Conservation (phyloP, 2,797 vertebrate genomes). For the Xenopus petersii region DNA sequence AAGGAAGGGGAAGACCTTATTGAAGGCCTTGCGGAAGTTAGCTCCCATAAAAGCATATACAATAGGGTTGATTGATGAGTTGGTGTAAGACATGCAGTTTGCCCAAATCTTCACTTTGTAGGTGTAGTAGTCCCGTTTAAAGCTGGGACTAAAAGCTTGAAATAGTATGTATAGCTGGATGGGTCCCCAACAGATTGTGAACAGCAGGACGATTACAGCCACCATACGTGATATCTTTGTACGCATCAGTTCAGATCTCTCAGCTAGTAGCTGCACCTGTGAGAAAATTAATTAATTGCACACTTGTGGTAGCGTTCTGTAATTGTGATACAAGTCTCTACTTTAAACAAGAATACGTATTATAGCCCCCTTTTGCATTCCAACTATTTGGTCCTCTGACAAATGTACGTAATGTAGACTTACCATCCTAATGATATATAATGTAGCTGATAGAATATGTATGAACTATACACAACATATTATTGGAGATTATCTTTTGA, state of each 20-base stretch:
- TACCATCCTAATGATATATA: no score
- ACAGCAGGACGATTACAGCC: conserved; percentile 64
- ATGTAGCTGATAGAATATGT: no score
- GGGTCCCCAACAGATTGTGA: conserved; percentile 70
- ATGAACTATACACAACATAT: no score
- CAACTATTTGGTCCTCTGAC: no score
- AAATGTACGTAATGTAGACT: no score
- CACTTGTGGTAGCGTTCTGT: no score
- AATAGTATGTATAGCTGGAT: conserved; percentile 66
- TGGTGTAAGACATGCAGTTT: conserved; percentile 65
- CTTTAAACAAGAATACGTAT: neutral
- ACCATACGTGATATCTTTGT: conserved; percentile 63
- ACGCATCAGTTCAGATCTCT: conserved; percentile 54
- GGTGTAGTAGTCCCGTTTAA: conserved; percentile 59
- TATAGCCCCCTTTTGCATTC: no score
- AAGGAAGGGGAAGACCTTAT: conserved; percentile 53
- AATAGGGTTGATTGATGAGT: conserved; percentile 62
- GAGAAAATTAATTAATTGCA: neutral
- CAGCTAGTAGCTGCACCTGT: conserved; percentile 55
- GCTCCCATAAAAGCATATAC: conserved; percentile 63
- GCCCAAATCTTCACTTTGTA: conserved; percentile 66
- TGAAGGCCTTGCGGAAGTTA: conserved; percentile 62
- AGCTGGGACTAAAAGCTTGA: conserved; percentile 62
- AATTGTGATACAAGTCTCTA: neutral
- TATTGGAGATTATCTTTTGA: no score